Conservation (phyloP, 2,888 invertebrate species). For the Cephus pulcher region DNA sequence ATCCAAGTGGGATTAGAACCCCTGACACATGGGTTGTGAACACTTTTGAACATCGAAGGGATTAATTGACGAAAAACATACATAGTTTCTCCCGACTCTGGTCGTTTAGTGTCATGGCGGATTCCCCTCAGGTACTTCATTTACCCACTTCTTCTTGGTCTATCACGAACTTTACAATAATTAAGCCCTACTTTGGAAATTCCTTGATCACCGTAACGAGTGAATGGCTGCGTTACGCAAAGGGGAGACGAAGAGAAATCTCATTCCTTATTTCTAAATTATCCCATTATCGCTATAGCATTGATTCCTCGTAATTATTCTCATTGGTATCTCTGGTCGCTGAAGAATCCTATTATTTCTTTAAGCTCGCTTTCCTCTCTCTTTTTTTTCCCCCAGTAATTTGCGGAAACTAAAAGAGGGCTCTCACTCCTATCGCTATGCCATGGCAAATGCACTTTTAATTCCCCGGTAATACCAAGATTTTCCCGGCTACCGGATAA, state of each 20-base stretch:
- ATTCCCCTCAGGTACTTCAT: neutral
- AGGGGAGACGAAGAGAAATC: neutral
- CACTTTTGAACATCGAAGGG: neutral
- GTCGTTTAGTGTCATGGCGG: neutral
- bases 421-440: neutral
- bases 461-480: neutral
- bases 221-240: neutral
- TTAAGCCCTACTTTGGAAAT: neutral
- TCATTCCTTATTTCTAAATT: neutral
- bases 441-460: neutral
- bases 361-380: neutral
- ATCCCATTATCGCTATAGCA: neutral
- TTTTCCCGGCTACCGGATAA: neutral
- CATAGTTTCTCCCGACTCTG: neutral
- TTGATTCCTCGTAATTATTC: neutral
- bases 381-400: neutral
- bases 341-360: neutral
- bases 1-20: slow-evolving; percentile 4
- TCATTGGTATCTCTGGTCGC: neutral
- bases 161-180: neutral
- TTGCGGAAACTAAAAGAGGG: neutral
- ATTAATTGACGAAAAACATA: neutral
- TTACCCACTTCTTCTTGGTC: neutral
- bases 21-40: neutral
- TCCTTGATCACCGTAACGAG: neutral